Conservation (phyloP, 2,113 vertebrate species). For the Salvator merianae region DNA sequence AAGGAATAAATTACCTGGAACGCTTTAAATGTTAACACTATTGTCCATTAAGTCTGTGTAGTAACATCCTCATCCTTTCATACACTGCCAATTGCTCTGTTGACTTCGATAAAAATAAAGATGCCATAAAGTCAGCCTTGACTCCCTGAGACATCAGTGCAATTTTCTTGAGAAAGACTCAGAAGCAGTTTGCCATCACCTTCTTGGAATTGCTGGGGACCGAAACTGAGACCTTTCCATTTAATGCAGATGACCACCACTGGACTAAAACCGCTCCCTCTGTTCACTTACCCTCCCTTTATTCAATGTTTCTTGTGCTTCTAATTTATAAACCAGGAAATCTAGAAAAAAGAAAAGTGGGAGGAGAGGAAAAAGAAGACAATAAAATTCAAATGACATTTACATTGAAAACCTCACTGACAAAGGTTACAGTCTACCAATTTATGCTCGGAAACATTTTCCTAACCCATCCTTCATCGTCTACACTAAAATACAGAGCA, state of each 20-base stretch:
- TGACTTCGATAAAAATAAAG: too few species aligned
- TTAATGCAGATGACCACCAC: too few species aligned
- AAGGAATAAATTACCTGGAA: background rate
- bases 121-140: too few species aligned
- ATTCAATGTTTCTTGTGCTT: slow-evolving; percentile 93
- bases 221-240: too few species aligned
- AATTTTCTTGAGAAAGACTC: too few species aligned
- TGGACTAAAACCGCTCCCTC: slow-evolving; percentile 12
- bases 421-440: background rate
- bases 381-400: background rate
- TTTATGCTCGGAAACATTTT: background rate
- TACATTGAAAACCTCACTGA: too few species aligned
- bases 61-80: background rate
- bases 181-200: too few species aligned
- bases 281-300: slow-evolving; percentile 91
- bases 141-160: background rate
- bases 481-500: too few species aligned
- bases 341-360: slow-evolving; percentile 75
- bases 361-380: slow-evolving; percentile 33
- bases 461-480: too few species aligned
- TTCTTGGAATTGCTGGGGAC: too few species aligned
- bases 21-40: background rate
- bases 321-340: slow-evolving; percentile 94
- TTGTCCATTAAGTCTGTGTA: background rate
- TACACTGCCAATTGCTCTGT: too few species aligned